Percentiles rank a stretch among this genome's conserved stretches.
These are phyloP conservation scores for Patiria pectinifera DNA, from an alignment of 53 echinoderm and acorn worm species.

Conservation along the genomic window DNA sequence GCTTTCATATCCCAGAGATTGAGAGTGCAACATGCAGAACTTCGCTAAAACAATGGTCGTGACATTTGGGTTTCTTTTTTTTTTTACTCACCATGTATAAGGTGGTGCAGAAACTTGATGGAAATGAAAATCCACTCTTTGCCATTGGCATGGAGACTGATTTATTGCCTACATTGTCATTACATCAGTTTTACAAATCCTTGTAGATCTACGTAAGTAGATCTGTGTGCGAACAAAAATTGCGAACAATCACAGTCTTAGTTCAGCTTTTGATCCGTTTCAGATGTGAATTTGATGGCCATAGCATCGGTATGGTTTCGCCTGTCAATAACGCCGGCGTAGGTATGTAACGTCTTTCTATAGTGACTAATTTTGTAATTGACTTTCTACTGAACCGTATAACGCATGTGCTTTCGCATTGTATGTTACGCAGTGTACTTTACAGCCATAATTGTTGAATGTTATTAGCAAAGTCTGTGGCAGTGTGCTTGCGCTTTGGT, in stretches of 20 bases:
- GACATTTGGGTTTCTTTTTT: too few species aligned
- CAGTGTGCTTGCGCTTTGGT: too few species aligned
- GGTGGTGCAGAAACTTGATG: too few species aligned
- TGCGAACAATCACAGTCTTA: neutral
- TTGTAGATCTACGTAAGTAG: neutral
- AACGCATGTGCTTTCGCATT: neutral
- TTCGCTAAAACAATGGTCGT: too few species aligned
- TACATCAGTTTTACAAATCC: neutral
- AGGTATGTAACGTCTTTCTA: neutral
- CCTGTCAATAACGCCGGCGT: neutral
- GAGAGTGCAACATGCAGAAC: too few species aligned
- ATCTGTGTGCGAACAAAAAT: neutral
- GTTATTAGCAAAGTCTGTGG: too few species aligned
- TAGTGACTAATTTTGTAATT: neutral
- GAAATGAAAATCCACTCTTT: too few species aligned
- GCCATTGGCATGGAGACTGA: too few species aligned
- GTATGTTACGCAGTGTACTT: neutral
- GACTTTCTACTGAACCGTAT: too few species aligned
- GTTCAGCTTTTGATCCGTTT: constrained; percentile 19
- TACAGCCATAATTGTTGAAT: too few species aligned
- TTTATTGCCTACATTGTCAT: neutral
- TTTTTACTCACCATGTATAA: too few species aligned
- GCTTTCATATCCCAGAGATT: too few species aligned
- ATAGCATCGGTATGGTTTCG: neutral
- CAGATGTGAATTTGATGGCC: constrained; percentile 1